Evolutionary conservation across 2,797 vertebrate species (phyloP), one percentile per base, ranked within the genome.

Genomic region (Silurus lanzhouensis): DNA sequence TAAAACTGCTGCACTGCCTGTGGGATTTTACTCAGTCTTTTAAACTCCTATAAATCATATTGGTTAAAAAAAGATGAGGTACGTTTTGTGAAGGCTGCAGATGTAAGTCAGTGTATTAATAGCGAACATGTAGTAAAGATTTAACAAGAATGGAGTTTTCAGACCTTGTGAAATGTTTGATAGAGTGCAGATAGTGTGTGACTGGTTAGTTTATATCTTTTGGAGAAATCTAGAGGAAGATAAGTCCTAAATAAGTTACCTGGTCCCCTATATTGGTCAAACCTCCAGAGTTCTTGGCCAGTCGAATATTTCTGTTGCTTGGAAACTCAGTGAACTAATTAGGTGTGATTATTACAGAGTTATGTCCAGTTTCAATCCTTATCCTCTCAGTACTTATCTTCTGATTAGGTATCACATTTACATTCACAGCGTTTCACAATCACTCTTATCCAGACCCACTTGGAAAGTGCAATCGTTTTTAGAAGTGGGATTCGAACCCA

Each of bases 1-100:
- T 86, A 90, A 93, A 94, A 90, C 90, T 78, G 89, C 89, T 92
- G 91, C 89, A 64, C 60, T 76, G 78, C 61, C 10, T n/a, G 48
- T 67, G 38, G 60, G 2, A 55, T 38, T 31, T 88, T 89, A 27
- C 64, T 72, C 87, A 88, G 89, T 87, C 87, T 77, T 87, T 91
- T 88, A 63, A 89, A 67, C 72, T 84, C 48, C 60, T 82, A 87
- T 63, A 22, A 90, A 79, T 75, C 71, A 60, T 81, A 55, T 85
- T 60, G 61, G 88, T 77, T 77, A 83, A 46, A 80, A 83, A 88
- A 82, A 83, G 44, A 79, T 84, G 64, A 77, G 76, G 68, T 81
- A 57, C 78, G 71, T 84, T 86, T 89, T 88, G 89, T 89, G 75
- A 87, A 88, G 61, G 46, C 55, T 20, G 61, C 84, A 81, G 88